These are phyloP conservation scores for Eilema sororculum DNA, from an alignment of 2,888 invertebrate genomes.

Conservation along the genomic window DNA sequence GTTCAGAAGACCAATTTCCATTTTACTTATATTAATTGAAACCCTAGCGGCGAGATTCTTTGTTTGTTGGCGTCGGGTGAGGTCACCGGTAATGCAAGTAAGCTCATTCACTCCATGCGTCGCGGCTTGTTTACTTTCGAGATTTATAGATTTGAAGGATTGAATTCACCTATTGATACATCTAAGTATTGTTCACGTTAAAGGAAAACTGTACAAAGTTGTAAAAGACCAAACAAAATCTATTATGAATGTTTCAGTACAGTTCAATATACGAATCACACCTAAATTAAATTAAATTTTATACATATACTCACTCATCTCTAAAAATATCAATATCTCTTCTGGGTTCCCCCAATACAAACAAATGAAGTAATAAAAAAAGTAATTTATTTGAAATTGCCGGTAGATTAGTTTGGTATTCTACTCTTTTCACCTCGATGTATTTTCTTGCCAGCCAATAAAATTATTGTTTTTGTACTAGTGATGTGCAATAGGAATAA, in stretches of 20 bases:
- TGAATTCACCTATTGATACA: background rate
- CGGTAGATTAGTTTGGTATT: background rate
- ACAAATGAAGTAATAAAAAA: too few relatives aligned
- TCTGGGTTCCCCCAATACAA: too few relatives aligned
- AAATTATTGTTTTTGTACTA: background rate
- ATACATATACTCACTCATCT: too few relatives aligned
- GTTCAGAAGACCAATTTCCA: background rate
- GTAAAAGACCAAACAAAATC: background rate
- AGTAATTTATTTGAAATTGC: background rate
- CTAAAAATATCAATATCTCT: too few relatives aligned
- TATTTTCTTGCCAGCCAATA: background rate
- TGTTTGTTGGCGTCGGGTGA: background rate
- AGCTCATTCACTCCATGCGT: background rate
- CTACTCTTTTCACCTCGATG: background rate
- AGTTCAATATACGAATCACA: background rate
- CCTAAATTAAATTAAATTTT: background rate
- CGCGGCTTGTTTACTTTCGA: conserved; percentile 5
- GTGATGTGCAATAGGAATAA: background rate
- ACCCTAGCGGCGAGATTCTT: background rate
- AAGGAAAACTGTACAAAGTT: conserved; percentile 1
- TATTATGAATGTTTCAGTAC: background rate
- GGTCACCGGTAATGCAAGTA: conserved; percentile 11
- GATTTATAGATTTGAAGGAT: background rate
- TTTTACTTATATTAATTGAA: background rate
- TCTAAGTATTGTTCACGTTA: background rate